phyloP scores from a whole-genome alignment of 2,888 invertebrate genomes.

The Cinara cedri region DNA sequence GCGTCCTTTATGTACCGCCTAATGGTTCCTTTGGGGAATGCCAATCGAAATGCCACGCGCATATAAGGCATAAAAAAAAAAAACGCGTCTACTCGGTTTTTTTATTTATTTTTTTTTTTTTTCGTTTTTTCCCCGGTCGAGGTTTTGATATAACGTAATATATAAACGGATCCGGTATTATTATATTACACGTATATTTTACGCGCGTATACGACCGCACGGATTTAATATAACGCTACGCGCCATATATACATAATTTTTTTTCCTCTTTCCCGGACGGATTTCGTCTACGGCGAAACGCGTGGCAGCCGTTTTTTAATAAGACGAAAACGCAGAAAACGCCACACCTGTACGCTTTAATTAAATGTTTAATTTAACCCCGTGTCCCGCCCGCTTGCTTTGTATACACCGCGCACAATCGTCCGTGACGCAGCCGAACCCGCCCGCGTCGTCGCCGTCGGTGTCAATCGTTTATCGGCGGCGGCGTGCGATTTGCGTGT shows the following conservation, averaged over 20 bases:
- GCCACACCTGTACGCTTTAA: not conserved
- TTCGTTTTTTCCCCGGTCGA: not conserved
- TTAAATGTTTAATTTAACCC: constrained; percentile 11
- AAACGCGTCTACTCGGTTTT: not conserved
- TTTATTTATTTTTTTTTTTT: constrained; percentile 8
- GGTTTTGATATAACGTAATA: constrained; percentile 9
- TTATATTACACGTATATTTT: too few relatives aligned
- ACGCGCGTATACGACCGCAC: too few relatives aligned
- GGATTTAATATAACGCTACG: too few relatives aligned
- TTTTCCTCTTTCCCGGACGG: too few relatives aligned
- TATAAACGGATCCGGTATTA: too few relatives aligned
- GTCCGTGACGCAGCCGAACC: constrained; percentile 8
- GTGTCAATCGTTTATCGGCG: constrained; percentile 45
- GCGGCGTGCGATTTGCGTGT: constrained; percentile 32
- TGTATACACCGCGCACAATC: not conserved
- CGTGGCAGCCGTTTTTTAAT: too few relatives aligned
- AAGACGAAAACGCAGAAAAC: too few relatives aligned
- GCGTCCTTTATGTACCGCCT: constrained; percentile 29
- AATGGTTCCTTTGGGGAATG: constrained; percentile 56
- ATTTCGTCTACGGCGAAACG: too few relatives aligned
- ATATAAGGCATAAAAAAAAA: constrained; percentile 27
- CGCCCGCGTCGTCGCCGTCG: not conserved
- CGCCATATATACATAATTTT: too few relatives aligned
- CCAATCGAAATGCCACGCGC: constrained; percentile 51
- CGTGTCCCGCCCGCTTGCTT: not conserved